phyloP scores from a whole-genome alignment of 2,888 invertebrate genomes.

The Archaeoteleia sp. region DNA sequence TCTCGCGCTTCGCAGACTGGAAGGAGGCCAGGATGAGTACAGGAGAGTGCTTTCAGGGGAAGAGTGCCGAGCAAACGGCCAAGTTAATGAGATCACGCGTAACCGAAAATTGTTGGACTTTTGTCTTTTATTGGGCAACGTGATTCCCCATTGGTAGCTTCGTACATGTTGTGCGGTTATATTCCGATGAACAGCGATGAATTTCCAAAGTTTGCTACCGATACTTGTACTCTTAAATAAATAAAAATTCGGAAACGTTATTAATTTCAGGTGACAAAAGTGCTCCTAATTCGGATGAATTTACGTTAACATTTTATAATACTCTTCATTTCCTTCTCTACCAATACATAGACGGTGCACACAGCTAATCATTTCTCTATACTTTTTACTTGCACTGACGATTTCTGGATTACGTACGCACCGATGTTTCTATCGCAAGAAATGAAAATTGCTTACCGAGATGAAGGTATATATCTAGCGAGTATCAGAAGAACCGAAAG shows the following conservation, averaged over 20 bases:
- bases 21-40: background rate
- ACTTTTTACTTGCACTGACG: no score
- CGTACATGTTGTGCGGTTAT: slow-evolving; percentile 20
- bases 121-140: slow-evolving; percentile 69
- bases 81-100: slow-evolving; percentile 74
- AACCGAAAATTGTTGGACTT: slow-evolving; percentile 73
- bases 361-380: no score
- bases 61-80: slow-evolving; percentile 58
- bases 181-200: slow-evolving; percentile 12
- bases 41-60: slow-evolving; percentile 7
- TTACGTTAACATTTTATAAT: no score
- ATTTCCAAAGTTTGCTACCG: slow-evolving; percentile 5
- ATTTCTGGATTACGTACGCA: background rate
- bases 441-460: background rate
- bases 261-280: no score
- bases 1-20: slow-evolving; percentile 31
- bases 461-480: background rate
- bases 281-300: no score
- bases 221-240: slow-evolving; percentile 20
- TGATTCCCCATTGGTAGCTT: slow-evolving; percentile 42
- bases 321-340: no score
- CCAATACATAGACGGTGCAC: no score
- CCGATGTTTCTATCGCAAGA: slow-evolving; percentile 4
- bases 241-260: slow-evolving; percentile 29
- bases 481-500: no score